phyloP scores from a whole-genome alignment of 2,797 vertebrate genomes.

The Thamnophis elegans region DNA sequence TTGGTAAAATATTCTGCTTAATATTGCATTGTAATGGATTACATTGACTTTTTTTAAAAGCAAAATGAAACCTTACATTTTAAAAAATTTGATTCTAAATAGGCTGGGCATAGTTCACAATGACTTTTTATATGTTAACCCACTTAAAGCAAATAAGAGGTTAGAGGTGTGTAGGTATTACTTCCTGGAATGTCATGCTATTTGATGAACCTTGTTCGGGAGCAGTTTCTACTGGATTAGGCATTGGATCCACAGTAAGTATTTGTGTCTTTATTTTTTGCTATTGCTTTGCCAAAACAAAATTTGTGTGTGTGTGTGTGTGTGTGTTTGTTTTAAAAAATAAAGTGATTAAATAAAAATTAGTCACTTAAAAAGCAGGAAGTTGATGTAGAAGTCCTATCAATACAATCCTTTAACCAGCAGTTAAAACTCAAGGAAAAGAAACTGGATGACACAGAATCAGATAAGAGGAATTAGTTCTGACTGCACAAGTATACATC shows the following conservation, averaged over 20 bases:
- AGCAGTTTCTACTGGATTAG: neutral
- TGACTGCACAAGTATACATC: neutral
- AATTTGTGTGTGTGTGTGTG: neutral
- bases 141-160: neutral
- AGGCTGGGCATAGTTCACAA: too few species aligned
- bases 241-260: neutral
- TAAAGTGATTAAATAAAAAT: neutral
- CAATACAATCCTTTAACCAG: neutral
- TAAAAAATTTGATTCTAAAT: neutral
- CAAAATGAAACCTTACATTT: neutral
- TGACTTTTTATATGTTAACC: neutral
- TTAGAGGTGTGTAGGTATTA: too few species aligned
- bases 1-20: neutral
- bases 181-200: neutral
- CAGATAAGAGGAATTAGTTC: neutral
- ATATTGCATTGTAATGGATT: neutral
- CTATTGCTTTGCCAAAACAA: neutral
- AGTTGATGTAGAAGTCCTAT: neutral
- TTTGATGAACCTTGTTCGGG: neutral
- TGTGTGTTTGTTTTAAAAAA: neutral
- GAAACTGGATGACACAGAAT: neutral
- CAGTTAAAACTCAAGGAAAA: neutral
- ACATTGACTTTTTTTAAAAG: neutral
- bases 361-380: constrained; percentile 1
- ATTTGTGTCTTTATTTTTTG: neutral